phyloP scores from a whole-genome alignment of 2,888 invertebrate species.

The Rapana venosa region DNA sequence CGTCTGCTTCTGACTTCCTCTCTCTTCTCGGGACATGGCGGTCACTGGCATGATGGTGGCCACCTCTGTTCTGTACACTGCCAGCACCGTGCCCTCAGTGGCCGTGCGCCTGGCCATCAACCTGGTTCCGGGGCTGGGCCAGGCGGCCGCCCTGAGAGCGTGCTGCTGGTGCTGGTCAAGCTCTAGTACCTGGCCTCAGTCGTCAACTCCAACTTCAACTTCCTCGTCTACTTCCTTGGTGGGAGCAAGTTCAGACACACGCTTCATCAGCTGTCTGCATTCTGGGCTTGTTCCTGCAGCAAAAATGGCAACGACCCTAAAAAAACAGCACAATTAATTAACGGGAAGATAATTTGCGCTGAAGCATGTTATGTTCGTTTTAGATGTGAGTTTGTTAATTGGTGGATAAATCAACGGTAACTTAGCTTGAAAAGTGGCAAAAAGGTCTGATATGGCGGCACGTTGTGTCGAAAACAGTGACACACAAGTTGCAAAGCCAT shows the following conservation, averaged over 20 bases:
- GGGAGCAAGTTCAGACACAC: not conserved
- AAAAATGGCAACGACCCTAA: too few relatives aligned
- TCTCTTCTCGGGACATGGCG: not conserved
- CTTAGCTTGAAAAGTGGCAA: too few relatives aligned
- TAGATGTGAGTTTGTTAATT: too few relatives aligned
- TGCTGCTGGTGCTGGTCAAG: not conserved
- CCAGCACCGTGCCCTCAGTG: not conserved
- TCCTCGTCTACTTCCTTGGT: not conserved
- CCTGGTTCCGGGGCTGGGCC: not conserved
- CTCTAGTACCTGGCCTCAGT: not conserved
- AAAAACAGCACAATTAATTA: too few relatives aligned
- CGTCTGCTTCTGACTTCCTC: not conserved
- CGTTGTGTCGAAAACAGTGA: too few relatives aligned
- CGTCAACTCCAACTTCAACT: not conserved
- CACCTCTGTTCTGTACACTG: constrained; percentile 22
- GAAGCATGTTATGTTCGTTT: too few relatives aligned
- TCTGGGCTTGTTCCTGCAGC: too few relatives aligned
- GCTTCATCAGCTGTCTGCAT: not conserved
- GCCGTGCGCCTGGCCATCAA: not conserved
- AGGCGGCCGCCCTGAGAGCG: not conserved
- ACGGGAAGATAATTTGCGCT: too few relatives aligned
- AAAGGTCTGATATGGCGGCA: too few relatives aligned
- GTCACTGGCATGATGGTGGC: not conserved
- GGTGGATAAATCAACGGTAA: too few relatives aligned
- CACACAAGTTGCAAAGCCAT: too few relatives aligned